Evolutionary conservation across 1,140 invertebrate species (phyloP).

Genomic region (Pachypeltis micranthus): DNA sequence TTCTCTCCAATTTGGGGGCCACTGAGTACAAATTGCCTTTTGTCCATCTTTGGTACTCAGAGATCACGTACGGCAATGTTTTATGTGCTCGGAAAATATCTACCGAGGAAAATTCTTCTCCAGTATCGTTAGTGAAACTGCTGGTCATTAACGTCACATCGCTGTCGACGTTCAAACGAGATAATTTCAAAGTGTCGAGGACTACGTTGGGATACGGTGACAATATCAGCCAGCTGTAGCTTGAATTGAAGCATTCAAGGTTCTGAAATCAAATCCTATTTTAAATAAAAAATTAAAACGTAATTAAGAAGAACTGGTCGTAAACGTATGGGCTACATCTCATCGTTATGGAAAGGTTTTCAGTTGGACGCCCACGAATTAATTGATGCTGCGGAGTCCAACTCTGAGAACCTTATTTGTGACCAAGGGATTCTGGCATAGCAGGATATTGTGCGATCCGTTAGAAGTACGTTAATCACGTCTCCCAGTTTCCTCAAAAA

Average conservation of each 20-base stretch:
- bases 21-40: neutral
- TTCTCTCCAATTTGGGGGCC: neutral
- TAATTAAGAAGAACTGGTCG: too few relatives aligned
- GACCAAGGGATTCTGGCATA: too few relatives aligned
- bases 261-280: too few relatives aligned
- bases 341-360: too few relatives aligned
- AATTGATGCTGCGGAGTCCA: too few relatives aligned
- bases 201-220: neutral
- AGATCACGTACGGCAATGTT: neutral
- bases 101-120: neutral
- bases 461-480: too few relatives aligned
- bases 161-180: neutral
- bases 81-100: neutral
- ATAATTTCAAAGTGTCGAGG: neutral
- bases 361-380: too few relatives aligned
- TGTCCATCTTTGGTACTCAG: neutral
- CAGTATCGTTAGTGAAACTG: neutral
- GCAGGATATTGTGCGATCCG: too few relatives aligned
- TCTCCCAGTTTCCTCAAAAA: too few relatives aligned
- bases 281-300: too few relatives aligned
- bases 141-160: neutral
- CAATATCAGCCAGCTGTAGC: neutral
- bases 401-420: too few relatives aligned
- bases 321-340: too few relatives aligned
- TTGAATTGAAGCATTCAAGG: neutral